Percentiles rank a stretch among this genome's conserved stretches.
Evolutionary conservation across 2,888 invertebrate genomes (phyloP).

Genomic region (Eretmocerus hayati): DNA sequence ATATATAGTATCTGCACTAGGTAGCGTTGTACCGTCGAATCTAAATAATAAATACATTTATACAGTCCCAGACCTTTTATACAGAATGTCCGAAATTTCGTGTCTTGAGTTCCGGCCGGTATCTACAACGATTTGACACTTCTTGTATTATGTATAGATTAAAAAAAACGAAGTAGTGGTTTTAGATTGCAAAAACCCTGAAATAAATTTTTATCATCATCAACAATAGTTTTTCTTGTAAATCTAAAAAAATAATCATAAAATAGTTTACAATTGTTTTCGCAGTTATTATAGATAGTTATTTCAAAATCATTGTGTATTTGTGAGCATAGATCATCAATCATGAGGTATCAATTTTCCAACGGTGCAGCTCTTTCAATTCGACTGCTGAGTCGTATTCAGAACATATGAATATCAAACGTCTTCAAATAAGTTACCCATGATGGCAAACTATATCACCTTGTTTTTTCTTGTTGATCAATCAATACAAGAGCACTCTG

Average conservation of each 20-base stretch:
- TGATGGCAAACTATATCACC: no score
- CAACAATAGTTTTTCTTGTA: background rate
- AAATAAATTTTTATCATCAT: conserved; percentile 3
- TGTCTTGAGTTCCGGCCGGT: conserved; percentile 12
- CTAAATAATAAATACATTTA: conserved; percentile 48
- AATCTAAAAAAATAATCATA: conserved; percentile 4
- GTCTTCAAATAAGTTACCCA: no score
- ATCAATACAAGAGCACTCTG: conserved; percentile 36
- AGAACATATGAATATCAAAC: no score
- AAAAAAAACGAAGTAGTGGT: conserved; percentile 6
- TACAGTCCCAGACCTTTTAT: conserved; percentile 44
- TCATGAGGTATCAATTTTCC: no score
- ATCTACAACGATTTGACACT: conserved; percentile 16
- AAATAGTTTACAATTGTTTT: background rate
- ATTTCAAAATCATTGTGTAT: no score
- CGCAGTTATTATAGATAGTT: no score
- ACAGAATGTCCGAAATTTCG: conserved; percentile 40
- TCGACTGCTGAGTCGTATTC: no score
- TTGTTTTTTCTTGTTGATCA: no score
- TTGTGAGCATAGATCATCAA: no score
- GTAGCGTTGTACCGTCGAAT: conserved; percentile 43
- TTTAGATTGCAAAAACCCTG: conserved; percentile 2
- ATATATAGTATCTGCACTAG: conserved; percentile 39
- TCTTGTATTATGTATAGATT: background rate
- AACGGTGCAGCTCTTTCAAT: no score